Evolutionary conservation across 2,797 vertebrate species (phyloP).

Genomic region (Choloepus didactylus): DNA sequence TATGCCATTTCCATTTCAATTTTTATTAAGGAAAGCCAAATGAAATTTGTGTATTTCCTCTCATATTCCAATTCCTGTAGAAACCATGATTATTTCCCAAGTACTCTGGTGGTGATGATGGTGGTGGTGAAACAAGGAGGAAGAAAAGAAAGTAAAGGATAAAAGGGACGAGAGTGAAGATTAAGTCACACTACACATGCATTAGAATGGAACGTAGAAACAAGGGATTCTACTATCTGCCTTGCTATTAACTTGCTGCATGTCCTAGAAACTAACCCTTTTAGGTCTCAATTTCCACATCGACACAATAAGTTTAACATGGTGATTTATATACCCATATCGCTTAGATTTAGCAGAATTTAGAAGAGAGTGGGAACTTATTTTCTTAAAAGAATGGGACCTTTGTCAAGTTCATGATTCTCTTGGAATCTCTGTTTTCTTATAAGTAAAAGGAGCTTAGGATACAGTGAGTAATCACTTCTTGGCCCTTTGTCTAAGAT

Average conservation of each 20-base stretch:
- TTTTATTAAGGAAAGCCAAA: background rate
- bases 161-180: background rate
- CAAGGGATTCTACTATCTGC: background rate
- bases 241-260: background rate
- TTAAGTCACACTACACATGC: fast-evolving
- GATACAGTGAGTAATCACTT: background rate
- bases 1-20: background rate
- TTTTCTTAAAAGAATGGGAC: background rate
- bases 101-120: background rate
- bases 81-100: background rate
- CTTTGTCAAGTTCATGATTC: background rate
- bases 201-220: background rate
- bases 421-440: background rate
- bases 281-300: background rate
- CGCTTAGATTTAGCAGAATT: background rate
- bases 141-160: background rate
- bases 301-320: background rate
- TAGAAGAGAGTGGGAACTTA: background rate
- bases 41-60: background rate
- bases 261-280: background rate
- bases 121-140: background rate
- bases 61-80: background rate
- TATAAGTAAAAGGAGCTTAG: background rate
- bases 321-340: background rate
- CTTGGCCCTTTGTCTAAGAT: no score